Conservation (phyloP, 2,113 vertebrate species). For the Indicator maculatus region DNA sequence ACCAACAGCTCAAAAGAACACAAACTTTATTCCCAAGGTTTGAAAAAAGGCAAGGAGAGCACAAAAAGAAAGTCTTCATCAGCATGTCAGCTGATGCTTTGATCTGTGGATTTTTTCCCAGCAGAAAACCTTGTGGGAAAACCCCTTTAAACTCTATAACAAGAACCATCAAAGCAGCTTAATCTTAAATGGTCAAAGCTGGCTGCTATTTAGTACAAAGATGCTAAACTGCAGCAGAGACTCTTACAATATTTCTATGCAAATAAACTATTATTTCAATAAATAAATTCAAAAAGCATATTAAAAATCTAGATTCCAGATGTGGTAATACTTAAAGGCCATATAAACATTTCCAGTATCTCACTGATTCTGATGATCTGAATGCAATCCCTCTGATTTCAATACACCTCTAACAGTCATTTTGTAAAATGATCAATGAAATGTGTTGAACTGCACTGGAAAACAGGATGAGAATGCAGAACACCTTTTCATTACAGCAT, state of each 20-base stretch:
- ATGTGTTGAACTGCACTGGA: background rate
- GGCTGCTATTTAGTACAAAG: background rate
- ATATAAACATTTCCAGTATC: background rate
- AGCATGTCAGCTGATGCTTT: background rate
- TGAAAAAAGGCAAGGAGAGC: background rate
- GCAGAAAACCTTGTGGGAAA: conserved; percentile 3
- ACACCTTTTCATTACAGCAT: background rate
- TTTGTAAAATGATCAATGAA: background rate
- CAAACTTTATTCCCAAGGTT: background rate
- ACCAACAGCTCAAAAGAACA: background rate
- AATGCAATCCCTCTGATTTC: background rate
- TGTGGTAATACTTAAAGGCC: background rate
- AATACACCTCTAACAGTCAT: background rate
- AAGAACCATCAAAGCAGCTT: conserved; percentile 13
- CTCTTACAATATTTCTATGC: background rate
- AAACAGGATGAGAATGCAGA: background rate
- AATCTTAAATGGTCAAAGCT: background rate
- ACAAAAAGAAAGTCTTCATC: background rate
- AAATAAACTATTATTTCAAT: background rate
- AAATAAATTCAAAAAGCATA: background rate
- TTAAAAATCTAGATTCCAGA: background rate
- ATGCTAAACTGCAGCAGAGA: background rate
- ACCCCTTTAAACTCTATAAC: background rate
- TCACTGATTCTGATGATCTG: background rate
- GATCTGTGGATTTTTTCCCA: background rate